Evolutionary conservation across 30 jellyfish, hydroid and myxozoan species (phyloP).

Genomic region (Pelagia noctiluca): DNA sequence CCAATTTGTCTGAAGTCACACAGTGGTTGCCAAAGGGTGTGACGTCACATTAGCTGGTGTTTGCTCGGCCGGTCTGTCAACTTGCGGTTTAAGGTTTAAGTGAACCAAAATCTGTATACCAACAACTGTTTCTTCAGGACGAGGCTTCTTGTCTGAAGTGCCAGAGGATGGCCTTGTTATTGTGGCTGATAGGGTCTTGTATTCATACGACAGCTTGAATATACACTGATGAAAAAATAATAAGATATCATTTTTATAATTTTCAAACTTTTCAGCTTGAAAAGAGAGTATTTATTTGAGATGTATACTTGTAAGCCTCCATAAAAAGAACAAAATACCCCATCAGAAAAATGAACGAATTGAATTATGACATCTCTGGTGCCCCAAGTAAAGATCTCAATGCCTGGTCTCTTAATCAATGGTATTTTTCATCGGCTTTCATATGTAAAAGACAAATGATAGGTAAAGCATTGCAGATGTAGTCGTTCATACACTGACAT

Average conservation of each 20-base stretch:
- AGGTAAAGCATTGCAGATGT: not conserved
- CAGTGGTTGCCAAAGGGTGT: constrained; percentile 5
- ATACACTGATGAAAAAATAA: constrained; percentile 46
- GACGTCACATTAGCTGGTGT: not conserved
- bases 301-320: not conserved
- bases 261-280: not conserved
- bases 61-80: constrained; percentile 1
- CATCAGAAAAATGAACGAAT: not conserved
- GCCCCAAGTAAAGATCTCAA: not conserved
- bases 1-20: no score
- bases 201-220: constrained; percentile 77
- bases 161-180: constrained; percentile 42
- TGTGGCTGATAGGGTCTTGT: constrained; percentile 73
- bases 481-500: not conserved
- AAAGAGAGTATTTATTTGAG: no score
- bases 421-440: not conserved
- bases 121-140: constrained; percentile 38
- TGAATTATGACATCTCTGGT: not conserved
- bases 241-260: not conserved
- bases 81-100: constrained; percentile 6
- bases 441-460: no score
- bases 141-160: constrained; percentile 36
- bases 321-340: not conserved
- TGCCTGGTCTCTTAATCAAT: not conserved
- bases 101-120: constrained; percentile 66